These are phyloP conservation scores for Erythrolamprus reginae DNA, from an alignment of 2,113 vertebrate genomes.

Conservation along the genomic window DNA sequence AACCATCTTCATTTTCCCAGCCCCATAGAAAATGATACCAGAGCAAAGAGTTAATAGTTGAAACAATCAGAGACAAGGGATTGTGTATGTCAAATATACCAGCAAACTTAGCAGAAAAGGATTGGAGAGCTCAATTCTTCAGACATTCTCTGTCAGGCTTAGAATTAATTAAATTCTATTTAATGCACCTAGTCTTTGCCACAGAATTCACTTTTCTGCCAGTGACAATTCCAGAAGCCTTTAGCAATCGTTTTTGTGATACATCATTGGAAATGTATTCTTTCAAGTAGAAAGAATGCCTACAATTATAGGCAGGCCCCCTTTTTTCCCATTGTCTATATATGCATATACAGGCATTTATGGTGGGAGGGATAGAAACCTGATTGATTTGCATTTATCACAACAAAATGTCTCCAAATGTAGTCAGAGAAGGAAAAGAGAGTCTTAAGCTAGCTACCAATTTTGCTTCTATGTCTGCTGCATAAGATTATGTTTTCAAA, in stretches of 20 bases:
- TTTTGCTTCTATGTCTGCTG: neutral
- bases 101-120: neutral
- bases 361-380: neutral
- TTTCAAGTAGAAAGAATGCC: neutral
- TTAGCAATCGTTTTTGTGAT: neutral
- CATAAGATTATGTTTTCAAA: neutral
- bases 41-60: constrained; percentile 15
- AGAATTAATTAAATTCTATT: constrained; percentile 13
- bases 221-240: neutral
- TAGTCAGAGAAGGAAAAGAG: neutral
- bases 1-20: neutral
- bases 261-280: neutral
- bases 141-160: neutral
- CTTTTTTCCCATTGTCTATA: neutral
- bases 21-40: neutral
- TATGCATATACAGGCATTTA: neutral
- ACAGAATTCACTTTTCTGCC: neutral
- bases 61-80: constrained; percentile 2
- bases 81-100: neutral
- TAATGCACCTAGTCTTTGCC: neutral
- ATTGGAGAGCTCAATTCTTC: neutral
- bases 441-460: neutral
- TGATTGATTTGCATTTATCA: neutral
- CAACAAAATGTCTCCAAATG: neutral
- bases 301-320: neutral